phyloP scores from a whole-genome alignment of 2,888 invertebrate species.

The Glaucopsyche alexis region DNA sequence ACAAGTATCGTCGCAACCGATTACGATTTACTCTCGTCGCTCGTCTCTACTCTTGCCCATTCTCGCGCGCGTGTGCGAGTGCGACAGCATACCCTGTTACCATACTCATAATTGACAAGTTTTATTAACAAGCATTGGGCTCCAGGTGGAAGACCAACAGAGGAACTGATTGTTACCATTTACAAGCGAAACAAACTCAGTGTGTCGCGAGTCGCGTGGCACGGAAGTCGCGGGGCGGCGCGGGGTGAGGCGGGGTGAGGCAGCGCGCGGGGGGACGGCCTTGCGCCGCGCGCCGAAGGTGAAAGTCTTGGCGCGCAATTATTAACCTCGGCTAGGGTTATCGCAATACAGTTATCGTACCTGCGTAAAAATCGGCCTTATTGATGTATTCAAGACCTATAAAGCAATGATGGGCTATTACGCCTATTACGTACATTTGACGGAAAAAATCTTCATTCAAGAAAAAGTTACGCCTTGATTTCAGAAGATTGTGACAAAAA shows the following conservation, averaged over 20 bases:
- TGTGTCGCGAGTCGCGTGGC: not conserved
- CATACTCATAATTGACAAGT: too few species aligned
- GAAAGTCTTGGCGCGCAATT: slow-evolving; percentile 76
- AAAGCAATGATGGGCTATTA: too few species aligned
- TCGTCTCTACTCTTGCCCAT: too few species aligned
- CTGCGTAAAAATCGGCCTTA: not conserved
- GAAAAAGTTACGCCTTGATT: too few species aligned
- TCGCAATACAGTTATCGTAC: slow-evolving; percentile 17
- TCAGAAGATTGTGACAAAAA: too few species aligned
- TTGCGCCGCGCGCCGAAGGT: slow-evolving; percentile 74
- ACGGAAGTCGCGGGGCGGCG: slow-evolving; percentile 28
- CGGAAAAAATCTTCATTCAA: too few species aligned
- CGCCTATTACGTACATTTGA: too few species aligned
- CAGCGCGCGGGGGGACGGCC: slow-evolving; percentile 58
- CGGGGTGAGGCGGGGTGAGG: slow-evolving; percentile 37
- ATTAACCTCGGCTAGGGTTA: slow-evolving; percentile 61
- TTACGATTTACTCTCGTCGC: too few species aligned
- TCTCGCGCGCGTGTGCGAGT: too few species aligned
- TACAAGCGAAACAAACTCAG: not conserved
- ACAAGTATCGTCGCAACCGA: too few species aligned
- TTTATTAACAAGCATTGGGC: not conserved
- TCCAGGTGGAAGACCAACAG: not conserved
- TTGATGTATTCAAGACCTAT: too few species aligned
- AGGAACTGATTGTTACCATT: not conserved
- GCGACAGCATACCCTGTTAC: too few species aligned